Evolutionary conservation across 2,797 vertebrate genomes (phyloP), one percentile per base, ranked within the genome.

Genomic region (Austrolebias charrua): DNA sequence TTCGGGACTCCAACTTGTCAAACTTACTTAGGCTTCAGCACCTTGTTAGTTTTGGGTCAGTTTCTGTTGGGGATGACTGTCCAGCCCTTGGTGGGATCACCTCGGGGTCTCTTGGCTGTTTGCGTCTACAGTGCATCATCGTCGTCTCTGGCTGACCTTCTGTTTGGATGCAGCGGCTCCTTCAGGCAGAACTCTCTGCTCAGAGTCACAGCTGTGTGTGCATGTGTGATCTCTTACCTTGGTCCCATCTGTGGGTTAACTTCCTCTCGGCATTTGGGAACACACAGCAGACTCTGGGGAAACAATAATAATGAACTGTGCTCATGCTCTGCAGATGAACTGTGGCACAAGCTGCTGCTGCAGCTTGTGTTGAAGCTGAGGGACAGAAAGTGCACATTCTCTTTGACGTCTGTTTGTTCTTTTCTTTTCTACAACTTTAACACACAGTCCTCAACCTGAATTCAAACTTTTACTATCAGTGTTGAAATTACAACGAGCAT

Each of bases 121-220:
- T 69, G 52, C 73, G 70, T 70, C 76, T 61, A 44, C 67, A 79
- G 78, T 80, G 78, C 79, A 80, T 80, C 81, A 84, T 76, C 73
- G 58, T 83, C 79, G 80, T 73, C 60, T 64, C 60, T 56, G 60
- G 65, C 53, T 82, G 85, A 82, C 80, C 82, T 83, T 84, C 74
- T 82, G 63, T 84, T 4, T 76, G 78, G 57, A 84, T 81, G 73
- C 74, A 65, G 76, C 53, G 54, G 48, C 62, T 46, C 75, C 83
- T 72, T 24, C 68, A 53, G 83, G 83, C 84, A 61, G 58, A 1
- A 14, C 59, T 63, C 77, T 67, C 40, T 60, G 49, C 60, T 28
- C 47, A 42, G 35, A 65, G 55, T 75, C 55, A 47, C 6, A 65
- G 19, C 52, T 55, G 19, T 28, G 40, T 56, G 31, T 59, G 59